Percentiles rank a stretch among this genome's conserved stretches.
Evolutionary conservation across 2,888 invertebrate species (phyloP).

Genomic region (Aricia artaxerxes): DNA sequence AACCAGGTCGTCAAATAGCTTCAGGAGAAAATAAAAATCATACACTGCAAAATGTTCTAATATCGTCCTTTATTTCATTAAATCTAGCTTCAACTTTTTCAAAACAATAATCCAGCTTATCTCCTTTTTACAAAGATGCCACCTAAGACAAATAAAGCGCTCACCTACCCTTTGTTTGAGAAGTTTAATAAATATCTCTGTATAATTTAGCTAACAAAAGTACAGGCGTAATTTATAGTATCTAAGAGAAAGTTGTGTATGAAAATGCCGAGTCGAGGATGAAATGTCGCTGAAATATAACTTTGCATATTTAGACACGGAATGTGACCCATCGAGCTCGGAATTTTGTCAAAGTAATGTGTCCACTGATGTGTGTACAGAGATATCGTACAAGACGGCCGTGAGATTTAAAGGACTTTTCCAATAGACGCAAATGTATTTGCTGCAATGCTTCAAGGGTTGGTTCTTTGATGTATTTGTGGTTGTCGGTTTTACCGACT

Average conservation of each 20-base stretch:
- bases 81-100: not conserved
- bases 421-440: slow-evolving; percentile 4
- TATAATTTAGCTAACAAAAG: slow-evolving; percentile 33
- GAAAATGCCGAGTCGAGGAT: slow-evolving; percentile 41
- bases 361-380: slow-evolving; percentile 46
- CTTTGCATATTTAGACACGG: slow-evolving; percentile 56
- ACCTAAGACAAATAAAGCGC: slow-evolving; percentile 14
- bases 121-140: not conserved
- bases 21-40: too few relatives aligned
- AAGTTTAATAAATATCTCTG: slow-evolving; percentile 27
- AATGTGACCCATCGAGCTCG: slow-evolving; percentile 58
- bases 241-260: slow-evolving; percentile 39
- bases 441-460: slow-evolving; percentile 18
- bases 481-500: not conserved
- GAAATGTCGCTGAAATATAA: slow-evolving; percentile 55
- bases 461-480: slow-evolving; percentile 9
- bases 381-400: slow-evolving; percentile 46
- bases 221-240: slow-evolving; percentile 36
- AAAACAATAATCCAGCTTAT: slow-evolving; percentile 6
- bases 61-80: not conserved
- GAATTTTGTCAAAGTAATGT: slow-evolving; percentile 64
- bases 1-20: too few relatives aligned
- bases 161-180: slow-evolving; percentile 10
- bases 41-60: too few relatives aligned
- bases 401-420: slow-evolving; percentile 31